Conservation (phyloP, 2,888 invertebrate species). For the Belgica antarctica region DNA sequence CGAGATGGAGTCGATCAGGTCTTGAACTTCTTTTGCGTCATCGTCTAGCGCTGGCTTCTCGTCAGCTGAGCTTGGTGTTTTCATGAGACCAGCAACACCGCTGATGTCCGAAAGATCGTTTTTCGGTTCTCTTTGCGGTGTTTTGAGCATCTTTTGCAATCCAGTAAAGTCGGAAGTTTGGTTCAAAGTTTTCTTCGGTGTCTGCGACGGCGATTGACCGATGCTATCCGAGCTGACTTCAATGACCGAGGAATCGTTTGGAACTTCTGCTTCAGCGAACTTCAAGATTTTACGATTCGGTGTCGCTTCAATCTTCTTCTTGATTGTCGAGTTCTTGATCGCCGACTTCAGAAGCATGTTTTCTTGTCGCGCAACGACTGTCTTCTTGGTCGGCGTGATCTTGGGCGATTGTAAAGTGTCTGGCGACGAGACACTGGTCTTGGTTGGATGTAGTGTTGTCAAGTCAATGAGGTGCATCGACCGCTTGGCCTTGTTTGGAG, state of each 20-base stretch:
- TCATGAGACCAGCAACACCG: background rate
- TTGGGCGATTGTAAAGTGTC: conserved; percentile 19
- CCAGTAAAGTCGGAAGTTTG: no score
- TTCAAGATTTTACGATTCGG: background rate
- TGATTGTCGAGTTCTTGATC: conserved; percentile 14
- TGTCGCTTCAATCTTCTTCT: conserved; percentile 2
- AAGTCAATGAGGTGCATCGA: conserved; percentile 34
- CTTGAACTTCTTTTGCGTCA: conserved; percentile 1
- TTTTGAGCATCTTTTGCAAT: no score
- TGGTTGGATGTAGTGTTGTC: background rate
- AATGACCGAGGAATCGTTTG: background rate
- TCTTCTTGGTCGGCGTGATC: background rate
- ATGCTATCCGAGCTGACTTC: background rate
- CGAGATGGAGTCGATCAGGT: conserved; percentile 1
- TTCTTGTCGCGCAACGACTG: background rate
- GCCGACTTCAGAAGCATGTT: background rate
- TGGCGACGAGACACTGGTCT: no score
- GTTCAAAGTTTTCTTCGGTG: background rate
- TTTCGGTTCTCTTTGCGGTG: no score
- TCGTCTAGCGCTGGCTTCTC: background rate
- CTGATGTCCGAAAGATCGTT: background rate
- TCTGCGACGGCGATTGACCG: no score
- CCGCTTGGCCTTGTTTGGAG: background rate
- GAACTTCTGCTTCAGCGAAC: background rate
- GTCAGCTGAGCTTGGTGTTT: background rate